These are phyloP conservation scores for Amphipyra berbera DNA, from an alignment of 2,888 invertebrate species.

Conservation along the genomic window DNA sequence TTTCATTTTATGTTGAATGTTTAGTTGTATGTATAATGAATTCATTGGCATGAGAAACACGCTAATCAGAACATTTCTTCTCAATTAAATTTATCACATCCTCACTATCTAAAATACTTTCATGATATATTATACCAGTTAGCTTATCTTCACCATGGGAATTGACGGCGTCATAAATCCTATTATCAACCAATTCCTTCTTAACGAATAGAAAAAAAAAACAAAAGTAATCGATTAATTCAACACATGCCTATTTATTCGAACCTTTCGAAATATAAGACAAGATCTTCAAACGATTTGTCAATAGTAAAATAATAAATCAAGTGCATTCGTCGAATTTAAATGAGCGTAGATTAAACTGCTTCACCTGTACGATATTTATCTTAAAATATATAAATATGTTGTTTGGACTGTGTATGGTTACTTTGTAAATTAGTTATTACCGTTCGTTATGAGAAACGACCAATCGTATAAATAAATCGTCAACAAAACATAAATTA, in stretches of 20 bases:
- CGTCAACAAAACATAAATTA: slow-evolving; percentile 15
- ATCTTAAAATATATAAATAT: slow-evolving; percentile 55
- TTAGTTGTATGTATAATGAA: slow-evolving; percentile 3
- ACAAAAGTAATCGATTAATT: slow-evolving; percentile 52
- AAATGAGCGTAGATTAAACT: slow-evolving; percentile 56
- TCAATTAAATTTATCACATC: slow-evolving; percentile 30
- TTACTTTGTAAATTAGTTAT: slow-evolving; percentile 43
- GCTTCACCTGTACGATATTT: slow-evolving; percentile 52
- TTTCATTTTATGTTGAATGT: not conserved
- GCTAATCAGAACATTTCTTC: slow-evolving; percentile 4
- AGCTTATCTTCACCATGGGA: slow-evolving; percentile 26
- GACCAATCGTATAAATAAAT: slow-evolving; percentile 23
- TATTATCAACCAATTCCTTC: slow-evolving; percentile 46
- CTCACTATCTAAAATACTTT: slow-evolving; percentile 29
- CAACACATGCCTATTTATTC: slow-evolving; percentile 35
- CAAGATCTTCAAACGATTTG: slow-evolving; percentile 59
- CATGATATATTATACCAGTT: slow-evolving; percentile 33
- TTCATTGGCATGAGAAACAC: slow-evolving; percentile 8
- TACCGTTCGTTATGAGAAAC: slow-evolving; percentile 36
- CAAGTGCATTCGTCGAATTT: slow-evolving; percentile 57
- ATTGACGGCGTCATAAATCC: slow-evolving; percentile 48
- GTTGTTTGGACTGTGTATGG: slow-evolving; percentile 44
- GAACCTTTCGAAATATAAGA: slow-evolving; percentile 49
- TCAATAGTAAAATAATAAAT: slow-evolving; percentile 61
- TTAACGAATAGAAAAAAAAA: slow-evolving; percentile 26